These are phyloP conservation scores for Heliconius eleuchia DNA, from an alignment of 1,140 invertebrate genomes.

Conservation along the genomic window DNA sequence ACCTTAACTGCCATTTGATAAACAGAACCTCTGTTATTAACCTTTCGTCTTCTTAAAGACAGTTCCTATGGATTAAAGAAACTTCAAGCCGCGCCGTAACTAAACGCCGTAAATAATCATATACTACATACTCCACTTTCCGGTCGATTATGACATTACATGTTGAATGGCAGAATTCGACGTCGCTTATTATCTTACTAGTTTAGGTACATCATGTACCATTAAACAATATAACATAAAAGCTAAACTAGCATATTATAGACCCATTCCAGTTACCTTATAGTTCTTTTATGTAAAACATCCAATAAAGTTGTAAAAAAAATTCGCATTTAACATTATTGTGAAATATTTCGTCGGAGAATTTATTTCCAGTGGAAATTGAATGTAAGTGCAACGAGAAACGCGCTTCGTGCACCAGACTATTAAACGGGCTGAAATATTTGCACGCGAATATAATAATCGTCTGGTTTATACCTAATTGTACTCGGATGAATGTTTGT, in stretches of 20 bases:
- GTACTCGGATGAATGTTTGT: not conserved
- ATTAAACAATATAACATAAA: not conserved
- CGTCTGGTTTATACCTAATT: not conserved
- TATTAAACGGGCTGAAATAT: not conserved
- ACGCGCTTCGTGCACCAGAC: constrained; percentile 11
- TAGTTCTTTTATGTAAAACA: not conserved
- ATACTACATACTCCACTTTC: too few relatives aligned
- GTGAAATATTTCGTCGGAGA: constrained; percentile 40
- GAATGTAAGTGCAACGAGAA: constrained; percentile 39
- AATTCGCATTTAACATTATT: constrained; percentile 28
- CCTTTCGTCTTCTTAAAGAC: too few relatives aligned
- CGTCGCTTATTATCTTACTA: too few relatives aligned
- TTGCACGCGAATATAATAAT: constrained; percentile 6
- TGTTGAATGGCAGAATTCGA: too few relatives aligned
- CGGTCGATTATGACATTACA: too few relatives aligned
- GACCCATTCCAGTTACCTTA: not conserved
- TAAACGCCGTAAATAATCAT: too few relatives aligned
- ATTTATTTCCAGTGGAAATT: constrained; percentile 49
- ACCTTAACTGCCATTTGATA: too few relatives aligned
- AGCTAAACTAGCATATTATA: not conserved
- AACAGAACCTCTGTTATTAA: too few relatives aligned
- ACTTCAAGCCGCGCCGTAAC: too few relatives aligned
- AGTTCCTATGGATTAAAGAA: too few relatives aligned
- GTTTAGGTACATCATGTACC: not conserved
- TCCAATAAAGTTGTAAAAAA: constrained; percentile 26